Conservation (phyloP, 2,888 invertebrate species). For the Tipula confusa region DNA sequence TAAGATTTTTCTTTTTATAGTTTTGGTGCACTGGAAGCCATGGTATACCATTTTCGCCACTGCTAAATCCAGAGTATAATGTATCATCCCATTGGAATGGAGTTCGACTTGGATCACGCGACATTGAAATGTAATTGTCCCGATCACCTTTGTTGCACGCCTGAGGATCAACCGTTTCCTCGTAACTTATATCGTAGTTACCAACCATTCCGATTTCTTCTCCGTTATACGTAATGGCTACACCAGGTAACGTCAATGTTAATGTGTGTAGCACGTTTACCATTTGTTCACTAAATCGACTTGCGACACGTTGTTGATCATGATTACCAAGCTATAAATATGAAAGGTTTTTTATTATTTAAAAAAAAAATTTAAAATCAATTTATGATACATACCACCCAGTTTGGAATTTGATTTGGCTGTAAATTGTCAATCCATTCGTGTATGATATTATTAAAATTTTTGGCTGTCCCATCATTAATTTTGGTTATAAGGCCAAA, state of each 20-base stretch:
- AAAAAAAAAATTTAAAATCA: constrained; percentile 45
- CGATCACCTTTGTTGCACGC: constrained; percentile 33
- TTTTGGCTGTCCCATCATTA: constrained; percentile 52
- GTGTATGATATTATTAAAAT: constrained; percentile 53
- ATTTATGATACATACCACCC: constrained; percentile 63
- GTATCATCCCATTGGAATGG: constrained; percentile 58
- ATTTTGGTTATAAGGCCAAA: constrained; percentile 55
- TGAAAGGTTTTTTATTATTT: neutral
- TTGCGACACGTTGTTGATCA: constrained; percentile 58
- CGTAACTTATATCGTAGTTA: constrained; percentile 46
- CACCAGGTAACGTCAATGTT: constrained; percentile 68
- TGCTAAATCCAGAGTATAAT: constrained; percentile 53
- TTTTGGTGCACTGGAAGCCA: constrained; percentile 53
- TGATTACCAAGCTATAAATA: constrained; percentile 44
- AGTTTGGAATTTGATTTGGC: constrained; percentile 56
- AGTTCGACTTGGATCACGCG: constrained; percentile 56
- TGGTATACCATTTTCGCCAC: constrained; percentile 44
- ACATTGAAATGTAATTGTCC: constrained; percentile 25
- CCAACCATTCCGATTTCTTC: constrained; percentile 66
- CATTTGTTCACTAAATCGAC: constrained; percentile 59
- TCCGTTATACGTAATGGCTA: constrained; percentile 69
- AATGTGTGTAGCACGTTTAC: constrained; percentile 66
- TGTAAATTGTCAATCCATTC: constrained; percentile 62
- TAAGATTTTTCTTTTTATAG: constrained; percentile 57
- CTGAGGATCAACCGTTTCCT: constrained; percentile 38